Conservation (phyloP, 2,113 vertebrate species). For the Proteles cristata region DNA sequence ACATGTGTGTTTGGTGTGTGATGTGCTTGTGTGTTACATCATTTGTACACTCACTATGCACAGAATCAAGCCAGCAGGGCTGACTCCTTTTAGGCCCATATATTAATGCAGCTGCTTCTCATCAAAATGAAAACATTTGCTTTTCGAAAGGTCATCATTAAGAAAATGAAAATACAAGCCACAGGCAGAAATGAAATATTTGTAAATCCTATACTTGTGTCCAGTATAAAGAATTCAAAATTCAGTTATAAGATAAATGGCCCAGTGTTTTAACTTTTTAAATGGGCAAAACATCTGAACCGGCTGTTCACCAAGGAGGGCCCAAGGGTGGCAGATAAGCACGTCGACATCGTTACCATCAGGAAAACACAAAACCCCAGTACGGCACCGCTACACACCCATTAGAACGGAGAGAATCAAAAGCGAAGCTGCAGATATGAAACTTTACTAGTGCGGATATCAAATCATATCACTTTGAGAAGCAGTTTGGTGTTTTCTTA, state of each 20-base stretch:
- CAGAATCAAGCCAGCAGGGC: accelerated
- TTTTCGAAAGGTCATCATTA: background rate
- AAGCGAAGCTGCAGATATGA: background rate
- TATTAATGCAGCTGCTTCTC: background rate
- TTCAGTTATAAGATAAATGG: background rate
- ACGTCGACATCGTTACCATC: accelerated
- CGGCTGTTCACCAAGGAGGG: background rate
- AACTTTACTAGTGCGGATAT: accelerated
- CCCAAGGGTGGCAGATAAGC: too few species aligned
- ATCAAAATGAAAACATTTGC: background rate
- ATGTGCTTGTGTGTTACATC: accelerated
- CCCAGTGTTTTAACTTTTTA: background rate
- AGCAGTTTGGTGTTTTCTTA: background rate
- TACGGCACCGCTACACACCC: accelerated
- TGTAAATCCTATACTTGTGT: background rate
- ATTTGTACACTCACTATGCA: accelerated
- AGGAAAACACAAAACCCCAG: background rate
- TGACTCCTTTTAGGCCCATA: background rate
- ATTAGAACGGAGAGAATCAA: accelerated
- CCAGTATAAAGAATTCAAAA: background rate
- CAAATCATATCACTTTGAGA: background rate
- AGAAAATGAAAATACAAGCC: background rate
- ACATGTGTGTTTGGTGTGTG: background rate
- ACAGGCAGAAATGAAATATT: background rate
- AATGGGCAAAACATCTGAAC: background rate